phyloP scores from a whole-genome alignment of 1,140 invertebrate species.

The Radopholus similis region DNA sequence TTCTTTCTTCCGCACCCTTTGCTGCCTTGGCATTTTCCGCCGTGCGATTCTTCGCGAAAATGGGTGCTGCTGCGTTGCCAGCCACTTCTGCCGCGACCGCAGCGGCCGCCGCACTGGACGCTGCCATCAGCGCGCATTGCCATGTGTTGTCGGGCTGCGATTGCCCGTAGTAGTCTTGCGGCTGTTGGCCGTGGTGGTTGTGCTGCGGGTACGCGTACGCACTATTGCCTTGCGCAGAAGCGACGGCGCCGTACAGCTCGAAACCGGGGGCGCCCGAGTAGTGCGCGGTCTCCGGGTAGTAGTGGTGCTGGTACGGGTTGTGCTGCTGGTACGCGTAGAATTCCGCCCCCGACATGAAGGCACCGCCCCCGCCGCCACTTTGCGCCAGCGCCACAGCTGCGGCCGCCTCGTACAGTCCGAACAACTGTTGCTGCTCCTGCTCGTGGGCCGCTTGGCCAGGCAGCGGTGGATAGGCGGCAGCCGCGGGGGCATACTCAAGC shows the following conservation, averaged over 20 bases:
- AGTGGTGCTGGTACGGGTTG: too few relatives aligned
- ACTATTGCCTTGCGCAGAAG: not conserved
- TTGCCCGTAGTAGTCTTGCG: too few relatives aligned
- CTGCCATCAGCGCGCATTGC: too few relatives aligned
- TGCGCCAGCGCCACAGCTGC: not conserved
- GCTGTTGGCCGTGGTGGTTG: not conserved
- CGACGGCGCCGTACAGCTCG: not conserved
- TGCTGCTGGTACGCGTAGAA: slow-evolving; percentile 3
- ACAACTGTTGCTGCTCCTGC: not conserved
- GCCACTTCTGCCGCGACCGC: not conserved
- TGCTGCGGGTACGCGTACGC: not conserved
- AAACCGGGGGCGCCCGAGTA: not conserved
- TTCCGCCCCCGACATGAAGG: not conserved
- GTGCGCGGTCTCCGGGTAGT: not conserved
- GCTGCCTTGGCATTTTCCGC: not conserved
- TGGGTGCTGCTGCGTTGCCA: not conserved
- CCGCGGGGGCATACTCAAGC: not conserved
- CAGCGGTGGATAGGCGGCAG: not conserved
- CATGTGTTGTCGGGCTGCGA: too few relatives aligned
- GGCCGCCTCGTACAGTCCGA: not conserved
- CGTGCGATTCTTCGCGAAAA: not conserved
- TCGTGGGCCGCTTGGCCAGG: not conserved
- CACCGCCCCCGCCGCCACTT: not conserved
- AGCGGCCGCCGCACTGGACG: not conserved
- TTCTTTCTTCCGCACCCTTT: not conserved